Conservation (phyloP, 2,113 vertebrate species). For the Syngnathus scovelli region DNA sequence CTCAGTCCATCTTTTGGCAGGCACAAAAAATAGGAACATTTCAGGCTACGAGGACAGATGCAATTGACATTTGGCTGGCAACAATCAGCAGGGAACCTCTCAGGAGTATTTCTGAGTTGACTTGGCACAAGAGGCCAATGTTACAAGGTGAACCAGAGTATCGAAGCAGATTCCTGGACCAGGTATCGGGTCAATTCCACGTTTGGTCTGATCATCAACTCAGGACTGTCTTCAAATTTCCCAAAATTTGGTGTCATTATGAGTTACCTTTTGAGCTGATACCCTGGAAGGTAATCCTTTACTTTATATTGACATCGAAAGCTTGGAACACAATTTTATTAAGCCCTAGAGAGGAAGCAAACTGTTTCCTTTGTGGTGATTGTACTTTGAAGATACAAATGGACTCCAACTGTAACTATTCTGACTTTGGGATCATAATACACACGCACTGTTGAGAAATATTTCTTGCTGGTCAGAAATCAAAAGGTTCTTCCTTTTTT, state of each 20-base stretch:
- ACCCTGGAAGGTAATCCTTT: not conserved
- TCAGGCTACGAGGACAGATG: not conserved
- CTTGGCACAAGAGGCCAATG: conserved; percentile 11
- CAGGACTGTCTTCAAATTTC: conserved; percentile 10
- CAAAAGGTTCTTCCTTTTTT: not conserved
- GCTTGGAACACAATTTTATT: not conserved
- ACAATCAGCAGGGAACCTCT: conserved; percentile 1
- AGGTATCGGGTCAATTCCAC: conserved; percentile 45
- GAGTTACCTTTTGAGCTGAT: not conserved
- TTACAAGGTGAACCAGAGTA: conserved; percentile 40
- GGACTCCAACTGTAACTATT: not conserved
- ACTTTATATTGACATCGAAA: not conserved
- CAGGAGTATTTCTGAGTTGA: conserved; percentile 41
- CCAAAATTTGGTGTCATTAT: conserved; percentile 25
- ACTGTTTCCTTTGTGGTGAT: not conserved
- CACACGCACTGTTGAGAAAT: not conserved
- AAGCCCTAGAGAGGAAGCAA: not conserved
- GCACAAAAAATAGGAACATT: not conserved
- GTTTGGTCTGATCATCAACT: conserved; percentile 39
- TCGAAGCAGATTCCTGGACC: conserved; percentile 38
- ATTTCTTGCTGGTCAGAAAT: not conserved
- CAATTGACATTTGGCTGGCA: conserved; percentile 31
- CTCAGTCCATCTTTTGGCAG: conserved; percentile 21
- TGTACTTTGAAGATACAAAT: not conserved
- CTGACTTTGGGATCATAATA: not conserved